Evolutionary conservation across 2,888 invertebrate genomes (phyloP).

Genomic region (Odontomyia ornata): DNA sequence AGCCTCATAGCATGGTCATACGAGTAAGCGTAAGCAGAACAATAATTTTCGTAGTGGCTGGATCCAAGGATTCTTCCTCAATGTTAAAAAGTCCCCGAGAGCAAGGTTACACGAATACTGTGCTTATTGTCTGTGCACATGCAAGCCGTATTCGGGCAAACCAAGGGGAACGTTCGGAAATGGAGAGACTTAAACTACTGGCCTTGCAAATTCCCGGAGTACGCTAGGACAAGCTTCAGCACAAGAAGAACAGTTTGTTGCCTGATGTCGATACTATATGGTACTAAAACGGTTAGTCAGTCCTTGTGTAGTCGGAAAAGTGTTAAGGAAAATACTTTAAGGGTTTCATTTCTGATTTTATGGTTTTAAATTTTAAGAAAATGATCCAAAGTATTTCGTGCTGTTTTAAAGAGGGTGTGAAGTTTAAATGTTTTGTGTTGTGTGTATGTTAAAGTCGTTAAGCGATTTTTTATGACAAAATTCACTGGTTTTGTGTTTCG

Average conservation of each 20-base stretch:
- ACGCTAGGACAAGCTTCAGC: conserved; percentile 8
- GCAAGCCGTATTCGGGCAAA: background rate
- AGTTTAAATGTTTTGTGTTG: too few species aligned
- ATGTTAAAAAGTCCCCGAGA: background rate
- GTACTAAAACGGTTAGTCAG: background rate
- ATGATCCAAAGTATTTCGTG: too few species aligned
- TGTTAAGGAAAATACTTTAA: too few species aligned
- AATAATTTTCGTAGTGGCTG: background rate
- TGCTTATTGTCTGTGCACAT: background rate
- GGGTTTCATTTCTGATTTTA: too few species aligned
- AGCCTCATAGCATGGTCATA: background rate
- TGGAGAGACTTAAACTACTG: background rate
- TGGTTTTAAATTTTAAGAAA: too few species aligned
- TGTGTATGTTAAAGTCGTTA: too few species aligned
- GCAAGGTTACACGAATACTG: background rate
- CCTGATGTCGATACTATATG: conserved; percentile 7
- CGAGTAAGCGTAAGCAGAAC: background rate
- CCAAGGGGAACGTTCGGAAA: background rate
- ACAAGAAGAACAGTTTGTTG: conserved; percentile 13
- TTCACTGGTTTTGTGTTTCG: too few species aligned
- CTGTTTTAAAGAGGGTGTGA: too few species aligned
- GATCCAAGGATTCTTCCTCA: conserved; percentile 1
- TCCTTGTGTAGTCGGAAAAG: too few species aligned
- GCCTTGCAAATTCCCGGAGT: conserved; percentile 24
- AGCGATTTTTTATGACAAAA: too few species aligned